Evolutionary conservation across 2,888 invertebrate genomes (phyloP).

Genomic region (Philereme transversata): DNA sequence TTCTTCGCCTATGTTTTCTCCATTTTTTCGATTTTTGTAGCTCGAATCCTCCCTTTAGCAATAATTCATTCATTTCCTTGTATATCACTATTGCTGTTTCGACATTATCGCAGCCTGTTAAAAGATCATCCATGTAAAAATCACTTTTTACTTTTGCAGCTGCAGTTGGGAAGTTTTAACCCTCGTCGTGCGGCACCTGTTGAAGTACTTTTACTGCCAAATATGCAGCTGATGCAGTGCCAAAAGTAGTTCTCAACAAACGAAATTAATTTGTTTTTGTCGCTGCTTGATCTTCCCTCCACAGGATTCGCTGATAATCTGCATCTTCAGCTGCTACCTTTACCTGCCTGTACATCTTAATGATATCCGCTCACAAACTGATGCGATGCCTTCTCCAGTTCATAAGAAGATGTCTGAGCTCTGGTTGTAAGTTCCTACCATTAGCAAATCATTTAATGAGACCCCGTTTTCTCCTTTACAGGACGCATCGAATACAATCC

Average conservation of each 20-base stretch:
- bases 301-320: conserved; percentile 21
- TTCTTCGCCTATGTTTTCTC: conserved; percentile 26
- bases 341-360: conserved; percentile 30
- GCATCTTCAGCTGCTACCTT: conserved; percentile 4
- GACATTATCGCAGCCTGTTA: conserved; percentile 28
- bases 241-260: conserved; percentile 36
- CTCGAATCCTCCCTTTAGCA: conserved; percentile 26
- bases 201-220: conserved; percentile 39
- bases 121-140: conserved; percentile 40
- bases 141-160: conserved; percentile 9
- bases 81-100: conserved; percentile 35
- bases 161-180: conserved; percentile 4
- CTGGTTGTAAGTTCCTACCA: conserved; percentile 34
- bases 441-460: conserved; percentile 32
- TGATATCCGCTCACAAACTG: conserved; percentile 25
- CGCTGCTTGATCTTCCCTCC: too few species aligned
- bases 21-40: conserved; percentile 37
- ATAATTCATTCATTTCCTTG: conserved; percentile 34
- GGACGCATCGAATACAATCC: conserved; percentile 41
- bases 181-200: conserved; percentile 41
- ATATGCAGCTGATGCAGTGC: conserved; percentile 27
- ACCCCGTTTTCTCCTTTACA: conserved; percentile 20
- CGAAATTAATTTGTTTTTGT: conserved; percentile 26
- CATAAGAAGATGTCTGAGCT: conserved; percentile 28
- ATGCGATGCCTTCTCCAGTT: conserved; percentile 25